phyloP scores from a whole-genome alignment of 2,888 invertebrate species.

The Tenthredo scrophulariae region DNA sequence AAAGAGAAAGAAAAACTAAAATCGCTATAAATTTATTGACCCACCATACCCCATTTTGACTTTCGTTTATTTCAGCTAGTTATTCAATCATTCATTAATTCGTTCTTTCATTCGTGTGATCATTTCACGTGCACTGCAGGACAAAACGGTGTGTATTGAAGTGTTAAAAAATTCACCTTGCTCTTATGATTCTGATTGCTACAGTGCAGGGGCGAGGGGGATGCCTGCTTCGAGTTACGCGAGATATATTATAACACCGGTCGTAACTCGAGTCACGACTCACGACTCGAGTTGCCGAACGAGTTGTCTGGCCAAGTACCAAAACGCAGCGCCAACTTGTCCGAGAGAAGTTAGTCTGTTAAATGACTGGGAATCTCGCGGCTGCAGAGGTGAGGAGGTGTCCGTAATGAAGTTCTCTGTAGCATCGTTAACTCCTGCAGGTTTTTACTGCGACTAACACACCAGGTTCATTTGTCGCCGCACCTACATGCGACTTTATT shows the following conservation, averaged over 20 bases:
- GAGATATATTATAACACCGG: slow-evolving; percentile 50
- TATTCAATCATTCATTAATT: not conserved
- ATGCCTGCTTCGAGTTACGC: slow-evolving; percentile 38
- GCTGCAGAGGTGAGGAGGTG: slow-evolving; percentile 52
- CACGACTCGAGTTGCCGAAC: slow-evolving; percentile 30
- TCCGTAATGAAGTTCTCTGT: slow-evolving; percentile 69
- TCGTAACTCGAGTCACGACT: slow-evolving; percentile 49
- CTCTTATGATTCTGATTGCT: slow-evolving; percentile 15
- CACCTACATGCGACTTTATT: slow-evolving; percentile 8
- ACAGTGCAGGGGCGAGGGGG: not conserved
- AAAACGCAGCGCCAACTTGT: slow-evolving; percentile 33
- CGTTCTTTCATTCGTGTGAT: not conserved
- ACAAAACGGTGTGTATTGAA: not conserved
- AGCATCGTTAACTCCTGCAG: slow-evolving; percentile 69
- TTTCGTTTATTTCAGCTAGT: not conserved
- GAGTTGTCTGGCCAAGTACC: slow-evolving; percentile 47
- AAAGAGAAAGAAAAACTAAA: slow-evolving; percentile 44
- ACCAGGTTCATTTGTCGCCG: slow-evolving; percentile 67
- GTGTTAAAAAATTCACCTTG: slow-evolving; percentile 4
- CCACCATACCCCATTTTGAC: not conserved
- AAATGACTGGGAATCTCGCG: slow-evolving; percentile 43
- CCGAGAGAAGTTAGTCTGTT: slow-evolving; percentile 43
- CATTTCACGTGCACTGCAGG: not conserved
- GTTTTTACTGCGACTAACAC: slow-evolving; percentile 65
- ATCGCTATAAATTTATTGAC: slow-evolving; percentile 3